Evolutionary conservation across 2,888 invertebrate genomes (phyloP).

Genomic region (Keiferia lycopersicella): DNA sequence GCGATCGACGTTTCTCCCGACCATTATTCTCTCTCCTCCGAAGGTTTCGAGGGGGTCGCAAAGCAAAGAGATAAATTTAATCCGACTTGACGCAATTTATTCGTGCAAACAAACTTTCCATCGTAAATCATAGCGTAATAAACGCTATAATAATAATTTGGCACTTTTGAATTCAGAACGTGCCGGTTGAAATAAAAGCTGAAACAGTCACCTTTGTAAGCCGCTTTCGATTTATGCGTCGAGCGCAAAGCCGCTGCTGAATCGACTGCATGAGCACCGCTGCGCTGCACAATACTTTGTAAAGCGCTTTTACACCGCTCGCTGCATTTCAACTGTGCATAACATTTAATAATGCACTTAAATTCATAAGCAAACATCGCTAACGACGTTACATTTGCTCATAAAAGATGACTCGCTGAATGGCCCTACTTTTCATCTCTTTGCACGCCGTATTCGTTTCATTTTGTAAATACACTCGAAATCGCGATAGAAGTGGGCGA

Average conservation of each 20-base stretch:
- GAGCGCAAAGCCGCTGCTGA: conserved; percentile 48
- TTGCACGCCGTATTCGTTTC: conserved; percentile 11
- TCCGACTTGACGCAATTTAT: conserved; percentile 30
- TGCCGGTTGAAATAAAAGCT: conserved; percentile 50
- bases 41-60: conserved; percentile 22
- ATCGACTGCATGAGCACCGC: conserved; percentile 43
- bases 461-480: conserved; percentile 16
- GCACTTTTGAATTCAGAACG: conserved; percentile 36
- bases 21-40: conserved; percentile 20
- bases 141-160: conserved; percentile 39
- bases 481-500: conserved; percentile 12
- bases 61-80: conserved; percentile 29
- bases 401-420: conserved; percentile 12
- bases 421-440: conserved; percentile 8
- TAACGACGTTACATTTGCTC: conserved; percentile 22
- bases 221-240: conserved; percentile 59
- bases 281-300: conserved; percentile 41
- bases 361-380: conserved; percentile 21
- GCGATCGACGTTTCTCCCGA: conserved; percentile 21
- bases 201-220: conserved; percentile 56
- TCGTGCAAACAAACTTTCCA: conserved; percentile 28
- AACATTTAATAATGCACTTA: conserved; percentile 20
- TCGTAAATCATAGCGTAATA: conserved; percentile 32
- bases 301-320: conserved; percentile 42
- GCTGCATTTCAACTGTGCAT: conserved; percentile 27